Base-by-base conservation (phyloP, 2,797 vertebrate species). In the Sebastes vulpes region DNA sequence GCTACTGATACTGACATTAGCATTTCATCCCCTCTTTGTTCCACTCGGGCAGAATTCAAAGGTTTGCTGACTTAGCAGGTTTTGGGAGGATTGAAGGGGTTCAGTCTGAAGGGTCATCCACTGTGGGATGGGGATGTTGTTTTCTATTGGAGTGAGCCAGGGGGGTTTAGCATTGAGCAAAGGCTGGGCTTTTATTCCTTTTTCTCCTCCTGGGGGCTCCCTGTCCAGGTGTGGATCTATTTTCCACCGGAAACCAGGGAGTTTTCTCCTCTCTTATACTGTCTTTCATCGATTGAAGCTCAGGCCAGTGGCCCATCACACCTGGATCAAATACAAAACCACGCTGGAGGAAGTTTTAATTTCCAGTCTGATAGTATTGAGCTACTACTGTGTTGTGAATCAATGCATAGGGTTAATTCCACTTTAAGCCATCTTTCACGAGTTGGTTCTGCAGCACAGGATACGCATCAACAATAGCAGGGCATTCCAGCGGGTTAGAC, bases 61-160 rank as follows among this genome's bases (percentile, higher is more conserved):
- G 92, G 89, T 86, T 89, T 89, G 85, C 92, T 91, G 93, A 94
- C 88, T 92, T 89, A 85, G 75, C 81, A 83, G 87, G 78, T 93
- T 93, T 88, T 77, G 81, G 73, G 72, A 65, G 77, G 90, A 92
- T 91, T 87, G 82, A 83, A 75, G 65, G 56, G 83, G 63, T 87
- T 90, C 65, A 42, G 63, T 75, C 66, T 82, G 72, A 84, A 88
- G 88, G 88, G 81, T 87, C 84, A 79, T 86, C 81, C 76, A 72
- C 87, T 85, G 76, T 79, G 61, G 78, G 61, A 80, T 59, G 58
- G 61, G 74, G 61, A 71, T 67, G 71, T 54, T 84, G 75, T 76
- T 82, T 85, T 83, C 61, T 54, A 23, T 67, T 42, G 57, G 61
- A 81, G 73, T 64, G 60, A 92, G 61, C 79, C 64, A 14, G 52